These are phyloP conservation scores for Salmo trutta DNA, from an alignment of 2,797 vertebrate genomes.

Conservation along the genomic window DNA sequence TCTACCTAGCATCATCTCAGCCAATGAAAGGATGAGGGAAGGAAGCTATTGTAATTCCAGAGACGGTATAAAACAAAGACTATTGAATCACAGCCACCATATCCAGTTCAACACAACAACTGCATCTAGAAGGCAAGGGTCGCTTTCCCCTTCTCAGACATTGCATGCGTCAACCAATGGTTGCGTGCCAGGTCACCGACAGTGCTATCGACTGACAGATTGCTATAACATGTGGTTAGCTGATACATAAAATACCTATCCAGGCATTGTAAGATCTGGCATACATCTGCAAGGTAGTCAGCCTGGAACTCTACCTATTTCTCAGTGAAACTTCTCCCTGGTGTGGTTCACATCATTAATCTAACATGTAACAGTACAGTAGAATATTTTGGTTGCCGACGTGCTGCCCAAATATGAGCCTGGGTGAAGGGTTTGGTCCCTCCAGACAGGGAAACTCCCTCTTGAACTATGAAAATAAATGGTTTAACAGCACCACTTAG, in stretches of 20 bases:
- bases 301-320: too few relatives aligned
- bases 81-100: background rate
- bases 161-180: too few relatives aligned
- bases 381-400: background rate
- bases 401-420: background rate
- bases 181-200: too few relatives aligned
- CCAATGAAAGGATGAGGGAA: background rate
- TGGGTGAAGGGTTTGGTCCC: background rate
- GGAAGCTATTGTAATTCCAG: background rate
- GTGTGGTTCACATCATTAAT: too few relatives aligned
- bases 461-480: conserved; percentile 3
- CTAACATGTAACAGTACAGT: too few relatives aligned
- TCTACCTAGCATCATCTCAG: background rate
- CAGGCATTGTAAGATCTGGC: background rate
- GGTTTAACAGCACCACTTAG: conserved; percentile 52
- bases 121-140: background rate
- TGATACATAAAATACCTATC: background rate
- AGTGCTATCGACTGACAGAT: too few relatives aligned
- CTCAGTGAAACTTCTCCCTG: too few relatives aligned
- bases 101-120: background rate
- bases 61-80: background rate
- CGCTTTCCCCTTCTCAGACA: too few relatives aligned
- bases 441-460: background rate
- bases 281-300: too few relatives aligned
- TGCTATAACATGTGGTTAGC: background rate